Evolutionary conservation across 2,797 vertebrate genomes (phyloP), one percentile per base, ranked within the genome.

Genomic region (Chanos chanos): DNA sequence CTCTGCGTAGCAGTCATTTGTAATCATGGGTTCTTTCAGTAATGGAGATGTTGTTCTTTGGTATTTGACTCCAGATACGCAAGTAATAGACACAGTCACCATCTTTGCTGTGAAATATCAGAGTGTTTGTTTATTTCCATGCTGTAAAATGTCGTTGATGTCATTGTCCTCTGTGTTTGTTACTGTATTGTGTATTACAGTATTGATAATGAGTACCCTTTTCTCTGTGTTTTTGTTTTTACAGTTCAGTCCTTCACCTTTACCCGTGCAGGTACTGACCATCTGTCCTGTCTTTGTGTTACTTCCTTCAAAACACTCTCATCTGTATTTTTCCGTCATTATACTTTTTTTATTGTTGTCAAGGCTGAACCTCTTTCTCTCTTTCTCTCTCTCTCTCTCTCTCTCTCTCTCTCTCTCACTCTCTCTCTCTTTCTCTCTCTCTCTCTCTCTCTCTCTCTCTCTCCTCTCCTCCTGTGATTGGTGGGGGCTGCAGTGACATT

Each of bases 161-260:
- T 25, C 44, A 49, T 16, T 52, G 8, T 25, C 41, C 19, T 50
- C 15, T 55, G 24, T 41, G 8, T 16, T 3, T 39, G n/a, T 39
- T 76, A 78, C 18, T 53, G 18, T 37, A 18, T 34, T n/a, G n/a
- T n/a, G n/a, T n/a, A n/a, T n/a, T n/a, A n/a, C n/a, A n/a, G n/a
- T n/a, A n/a, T n/a, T n/a, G n/a, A n/a, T n/a, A n/a, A 18, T 36
- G 12, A 10, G 19, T 43, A 12, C 22, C 15, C 15, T 25, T 83
- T 74, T 81, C 81, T 76, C 77, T 39, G 15, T 39, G 15, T 19
- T 41, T 86, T 78, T 83, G 87, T 59, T 84, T 87, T 90, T 91
- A 74, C 86, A 92, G 89, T 92, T 71, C 88, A 90, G 81, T 91
- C 88, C 66, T 93, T 91, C 85, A 88, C 90, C 76, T 93, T 94